These are phyloP conservation scores for Hyles lineata DNA, from an alignment of 2,888 invertebrate genomes.

Conservation along the genomic window DNA sequence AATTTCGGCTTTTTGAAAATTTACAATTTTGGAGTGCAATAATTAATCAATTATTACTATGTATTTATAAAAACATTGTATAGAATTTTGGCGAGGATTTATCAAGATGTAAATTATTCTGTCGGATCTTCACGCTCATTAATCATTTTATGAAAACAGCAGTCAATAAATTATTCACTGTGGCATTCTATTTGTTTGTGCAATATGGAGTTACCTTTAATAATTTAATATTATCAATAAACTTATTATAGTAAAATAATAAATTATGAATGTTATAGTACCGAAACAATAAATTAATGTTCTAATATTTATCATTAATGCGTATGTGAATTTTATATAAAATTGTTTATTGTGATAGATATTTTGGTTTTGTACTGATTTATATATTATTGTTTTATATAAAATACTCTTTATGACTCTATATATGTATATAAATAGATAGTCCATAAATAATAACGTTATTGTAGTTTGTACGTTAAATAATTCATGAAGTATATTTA, in stretches of 20 bases:
- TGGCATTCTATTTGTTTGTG: not conserved
- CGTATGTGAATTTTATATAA: not conserved
- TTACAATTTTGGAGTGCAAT: slow-evolving; percentile 5
- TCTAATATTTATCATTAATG: not conserved
- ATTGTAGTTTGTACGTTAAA: not conserved
- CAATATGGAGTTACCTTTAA: not conserved
- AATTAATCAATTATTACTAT: not conserved
- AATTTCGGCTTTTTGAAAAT: slow-evolving; percentile 12
- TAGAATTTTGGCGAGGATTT: not conserved
- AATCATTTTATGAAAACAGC: not conserved
- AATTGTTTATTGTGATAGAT: not conserved
- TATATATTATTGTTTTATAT: not conserved
- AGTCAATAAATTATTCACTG: not conserved
- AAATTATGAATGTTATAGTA: not conserved
- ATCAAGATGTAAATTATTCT: not conserved
- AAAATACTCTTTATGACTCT: not conserved
- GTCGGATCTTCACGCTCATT: not conserved
- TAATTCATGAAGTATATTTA: not conserved
- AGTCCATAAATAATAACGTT: not conserved
- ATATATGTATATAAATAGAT: not conserved
- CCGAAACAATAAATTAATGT: not conserved
- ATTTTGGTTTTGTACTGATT: slow-evolving; percentile 2
- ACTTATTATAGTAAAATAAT: not conserved
- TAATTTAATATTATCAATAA: not conserved
- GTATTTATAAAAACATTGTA: not conserved